Conservation (phyloP, 2,113 vertebrate species). For the Suricata suricatta region DNA sequence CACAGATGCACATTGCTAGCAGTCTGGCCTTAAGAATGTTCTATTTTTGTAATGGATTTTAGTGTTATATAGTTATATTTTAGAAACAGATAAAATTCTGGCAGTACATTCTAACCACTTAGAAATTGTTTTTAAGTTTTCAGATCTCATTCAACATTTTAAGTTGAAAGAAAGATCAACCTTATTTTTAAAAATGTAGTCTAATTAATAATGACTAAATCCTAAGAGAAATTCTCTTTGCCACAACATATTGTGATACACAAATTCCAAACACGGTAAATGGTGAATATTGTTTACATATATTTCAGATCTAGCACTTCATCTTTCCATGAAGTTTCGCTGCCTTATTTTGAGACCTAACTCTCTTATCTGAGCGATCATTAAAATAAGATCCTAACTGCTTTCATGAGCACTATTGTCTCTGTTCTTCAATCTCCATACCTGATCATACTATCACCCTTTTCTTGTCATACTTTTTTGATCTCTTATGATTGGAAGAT, state of each 20-base stretch:
- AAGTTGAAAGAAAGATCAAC: constrained; percentile 25
- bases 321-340: background rate
- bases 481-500: background rate
- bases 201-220: constrained; percentile 21
- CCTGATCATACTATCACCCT: background rate
- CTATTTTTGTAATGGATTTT: constrained; percentile 49
- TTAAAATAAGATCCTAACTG: background rate
- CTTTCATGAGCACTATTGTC: background rate
- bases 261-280: background rate
- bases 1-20: background rate
- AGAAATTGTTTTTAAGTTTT: constrained; percentile 63
- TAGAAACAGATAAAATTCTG: constrained; percentile 59
- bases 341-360: background rate
- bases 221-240: constrained; percentile 22
- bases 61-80: constrained; percentile 40
- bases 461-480: background rate
- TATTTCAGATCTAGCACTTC: background rate
- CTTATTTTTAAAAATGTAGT: background rate
- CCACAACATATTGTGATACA: background rate
- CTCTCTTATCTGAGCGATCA: background rate
- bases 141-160: constrained; percentile 45
- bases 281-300: background rate
- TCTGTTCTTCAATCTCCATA: background rate
- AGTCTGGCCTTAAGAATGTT: constrained; percentile 53
- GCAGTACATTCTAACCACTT: constrained; percentile 14